phyloP scores from a whole-genome alignment of 1,140 invertebrate species.

The Homalodisca vitripennis region DNA sequence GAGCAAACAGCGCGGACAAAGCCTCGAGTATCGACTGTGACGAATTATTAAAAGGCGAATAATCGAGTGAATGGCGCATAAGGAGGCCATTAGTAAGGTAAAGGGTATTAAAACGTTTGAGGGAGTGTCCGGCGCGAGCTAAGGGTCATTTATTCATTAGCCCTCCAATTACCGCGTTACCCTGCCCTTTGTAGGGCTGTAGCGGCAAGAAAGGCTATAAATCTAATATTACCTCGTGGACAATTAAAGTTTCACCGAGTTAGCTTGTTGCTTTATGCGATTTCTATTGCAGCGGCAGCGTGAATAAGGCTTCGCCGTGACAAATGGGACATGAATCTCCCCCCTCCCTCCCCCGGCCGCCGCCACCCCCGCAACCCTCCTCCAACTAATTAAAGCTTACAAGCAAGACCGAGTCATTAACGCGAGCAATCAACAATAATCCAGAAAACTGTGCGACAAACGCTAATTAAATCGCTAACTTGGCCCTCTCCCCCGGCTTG shows the following conservation, averaged over 20 bases:
- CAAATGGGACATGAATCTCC: not conserved
- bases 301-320: slow-evolving; percentile 6
- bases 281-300: slow-evolving; percentile 4
- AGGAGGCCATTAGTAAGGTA: too few relatives aligned
- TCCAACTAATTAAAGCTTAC: slow-evolving; percentile 15
- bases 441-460: slow-evolving; percentile 17
- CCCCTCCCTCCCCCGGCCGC: too few relatives aligned
- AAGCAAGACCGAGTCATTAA: slow-evolving; percentile 17
- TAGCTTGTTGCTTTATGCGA: slow-evolving; percentile 11
- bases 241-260: not conserved
- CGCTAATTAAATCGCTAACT: slow-evolving; percentile 17
- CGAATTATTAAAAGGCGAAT: slow-evolving; percentile 15
- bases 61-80: slow-evolving; percentile 7
- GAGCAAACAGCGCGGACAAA: too few relatives aligned
- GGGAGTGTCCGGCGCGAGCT: too few relatives aligned
- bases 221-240: too few relatives aligned
- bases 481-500: not conserved
- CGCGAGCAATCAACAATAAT: slow-evolving; percentile 15
- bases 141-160: too few relatives aligned
- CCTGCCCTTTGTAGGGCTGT: too few relatives aligned
- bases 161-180: too few relatives aligned
- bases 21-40: too few relatives aligned
- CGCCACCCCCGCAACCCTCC: not conserved
- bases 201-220: too few relatives aligned
- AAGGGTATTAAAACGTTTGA: too few relatives aligned